Percentiles rank a stretch among this genome's conserved stretches.
Conservation (phyloP, 2,888 invertebrate genomes). For the Chloromyia formosa region DNA sequence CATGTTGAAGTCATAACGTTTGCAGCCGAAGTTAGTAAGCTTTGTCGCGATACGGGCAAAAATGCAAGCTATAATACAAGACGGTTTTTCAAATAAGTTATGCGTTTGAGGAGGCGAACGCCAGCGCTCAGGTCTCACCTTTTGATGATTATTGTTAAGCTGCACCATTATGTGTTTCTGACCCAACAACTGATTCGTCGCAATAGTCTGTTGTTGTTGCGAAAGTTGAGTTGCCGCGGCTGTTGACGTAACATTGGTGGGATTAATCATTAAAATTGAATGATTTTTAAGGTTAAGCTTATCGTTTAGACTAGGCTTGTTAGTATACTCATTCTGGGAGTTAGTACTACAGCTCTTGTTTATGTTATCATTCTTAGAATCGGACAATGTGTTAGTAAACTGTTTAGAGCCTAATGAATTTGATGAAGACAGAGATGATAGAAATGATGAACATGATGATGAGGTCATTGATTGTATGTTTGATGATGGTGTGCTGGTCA, state of each 20-base stretch:
- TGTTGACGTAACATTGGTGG: conserved; percentile 44
- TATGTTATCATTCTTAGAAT: conserved; percentile 49
- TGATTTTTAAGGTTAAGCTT: conserved; percentile 46
- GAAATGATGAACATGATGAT: conserved; percentile 33
- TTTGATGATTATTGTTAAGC: conserved; percentile 55
- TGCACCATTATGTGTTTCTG: conserved; percentile 60
- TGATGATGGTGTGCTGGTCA: conserved; percentile 46
- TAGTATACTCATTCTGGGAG: conserved; percentile 34
- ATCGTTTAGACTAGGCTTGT: conserved; percentile 47
- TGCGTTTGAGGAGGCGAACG: neutral
- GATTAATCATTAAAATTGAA: conserved; percentile 49
- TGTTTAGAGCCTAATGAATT: conserved; percentile 32
- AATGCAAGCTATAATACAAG: conserved; percentile 51
- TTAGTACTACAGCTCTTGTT: conserved; percentile 42
- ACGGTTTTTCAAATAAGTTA: neutral
- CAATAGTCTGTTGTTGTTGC: conserved; percentile 50
- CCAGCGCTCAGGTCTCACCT: conserved; percentile 53
- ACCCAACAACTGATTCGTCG: conserved; percentile 53
- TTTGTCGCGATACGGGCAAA: conserved; percentile 50
- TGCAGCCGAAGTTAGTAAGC: conserved; percentile 42
- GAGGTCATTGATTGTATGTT: conserved; percentile 20
- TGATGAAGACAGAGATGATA: conserved; percentile 41
- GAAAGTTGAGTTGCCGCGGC: conserved; percentile 47
- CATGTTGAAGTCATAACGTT: conserved; percentile 34
- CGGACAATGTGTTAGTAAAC: conserved; percentile 47